Evolutionary conservation across 2,113 vertebrate species (phyloP), one percentile per base, ranked within the genome.

Genomic region (Grantiella picta): DNA sequence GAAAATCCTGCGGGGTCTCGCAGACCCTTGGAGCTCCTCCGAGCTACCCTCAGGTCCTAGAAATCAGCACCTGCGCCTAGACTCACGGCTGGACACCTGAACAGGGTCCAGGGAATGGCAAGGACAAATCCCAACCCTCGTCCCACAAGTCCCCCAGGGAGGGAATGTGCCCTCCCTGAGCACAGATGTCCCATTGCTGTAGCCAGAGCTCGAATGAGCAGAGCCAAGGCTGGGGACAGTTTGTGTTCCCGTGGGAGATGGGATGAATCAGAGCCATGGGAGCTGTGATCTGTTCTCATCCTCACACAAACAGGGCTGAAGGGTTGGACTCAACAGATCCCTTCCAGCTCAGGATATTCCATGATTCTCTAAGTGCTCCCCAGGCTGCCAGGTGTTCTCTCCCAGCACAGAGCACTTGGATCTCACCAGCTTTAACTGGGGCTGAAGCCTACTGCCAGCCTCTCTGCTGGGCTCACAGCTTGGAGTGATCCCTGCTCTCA

Each of bases 31-130:
- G 19, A 11, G 82, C 66, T 50, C 11, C 5, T 15, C 35, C 0
- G 6, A 25, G 65, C 4, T 1, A 29, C 24, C 7, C 40, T 8
- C 5, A 4, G 61, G 35, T 11, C 11, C 5, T 1, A 4, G 60
- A 44, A 72, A 60, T 20, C 44, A 23, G 72, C 45, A 7, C 21
- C 57, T 44, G 10, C 57, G 44, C 82, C 57, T 28, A 11, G 2
- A 27, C 23, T 1, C 54, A 11, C 5, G 2, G 42, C 66, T 2
- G n/a, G 28, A 5, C 3, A 45, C 44, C 44, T 20, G 47, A 23
- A 49, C 45, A 47, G 20, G 45, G 11, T 22, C 45, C 45, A 11
- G 45, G 45, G 45, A 47, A 47, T 22, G 45, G 45, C 45, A 47
- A 5, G 47, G 52, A 33, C 21, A 12, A 10, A 31, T 31, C 59